Conservation (phyloP, 2,113 vertebrate species). For the Eretmochelys imbricata region DNA sequence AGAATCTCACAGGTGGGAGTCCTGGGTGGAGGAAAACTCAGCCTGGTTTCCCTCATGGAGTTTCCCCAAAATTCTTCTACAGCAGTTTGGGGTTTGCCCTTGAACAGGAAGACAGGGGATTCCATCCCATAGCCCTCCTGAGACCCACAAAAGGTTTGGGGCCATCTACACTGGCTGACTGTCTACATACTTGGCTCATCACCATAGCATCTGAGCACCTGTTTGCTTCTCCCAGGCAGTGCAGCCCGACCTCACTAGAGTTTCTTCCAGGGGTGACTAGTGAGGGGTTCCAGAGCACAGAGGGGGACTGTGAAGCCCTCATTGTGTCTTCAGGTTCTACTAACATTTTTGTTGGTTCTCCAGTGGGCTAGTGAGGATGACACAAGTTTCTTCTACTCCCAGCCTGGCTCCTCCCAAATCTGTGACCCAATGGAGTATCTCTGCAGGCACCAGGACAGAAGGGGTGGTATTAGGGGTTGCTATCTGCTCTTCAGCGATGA, state of each 20-base stretch:
- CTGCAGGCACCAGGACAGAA: not conserved
- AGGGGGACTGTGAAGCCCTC: not conserved
- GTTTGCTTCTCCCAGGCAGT: not conserved
- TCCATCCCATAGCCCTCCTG: not conserved
- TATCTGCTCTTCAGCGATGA: constrained; percentile 3
- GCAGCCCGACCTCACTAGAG: not conserved
- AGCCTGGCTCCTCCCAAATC: constrained; percentile 1
- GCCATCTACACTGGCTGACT: not conserved
- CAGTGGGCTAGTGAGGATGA: not conserved
- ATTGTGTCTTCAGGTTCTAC: constrained; percentile 5
- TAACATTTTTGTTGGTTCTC: not conserved
- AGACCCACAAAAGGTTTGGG: not conserved
- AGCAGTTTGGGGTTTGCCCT: not conserved
- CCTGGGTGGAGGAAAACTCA: not conserved
- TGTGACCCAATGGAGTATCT: constrained; percentile 14
- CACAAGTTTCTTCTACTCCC: not conserved
- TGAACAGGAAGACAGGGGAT: not conserved
- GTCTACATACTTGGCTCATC: not conserved
- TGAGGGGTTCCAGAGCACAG: not conserved
- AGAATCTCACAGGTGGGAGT: not conserved
- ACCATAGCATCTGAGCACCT: not conserved
- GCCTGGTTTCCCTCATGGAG: not conserved
- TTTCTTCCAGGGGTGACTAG: not conserved
- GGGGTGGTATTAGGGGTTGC: constrained; percentile 32
- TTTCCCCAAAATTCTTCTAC: not conserved